These are phyloP conservation scores for Drosophila persimilis DNA, from an alignment of 1,140 invertebrate species.

Conservation along the genomic window DNA sequence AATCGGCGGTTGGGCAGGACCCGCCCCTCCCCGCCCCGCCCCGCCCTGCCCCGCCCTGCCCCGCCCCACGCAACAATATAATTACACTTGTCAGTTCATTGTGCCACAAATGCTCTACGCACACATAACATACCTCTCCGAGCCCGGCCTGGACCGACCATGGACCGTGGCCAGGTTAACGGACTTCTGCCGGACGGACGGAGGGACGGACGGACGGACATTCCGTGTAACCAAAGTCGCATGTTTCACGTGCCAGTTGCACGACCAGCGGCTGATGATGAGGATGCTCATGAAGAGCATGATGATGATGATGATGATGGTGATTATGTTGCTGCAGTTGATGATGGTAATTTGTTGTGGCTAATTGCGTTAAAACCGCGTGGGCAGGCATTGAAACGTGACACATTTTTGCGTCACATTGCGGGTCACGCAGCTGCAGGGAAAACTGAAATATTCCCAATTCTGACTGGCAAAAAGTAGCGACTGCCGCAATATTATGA, in stretches of 20 bases:
- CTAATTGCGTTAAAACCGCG: conserved; percentile 77
- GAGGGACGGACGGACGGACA: conserved; percentile 12
- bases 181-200: conserved; percentile 14
- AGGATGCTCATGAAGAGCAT: conserved; percentile 26
- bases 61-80: conserved; percentile 57
- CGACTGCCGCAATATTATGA: conserved; percentile 61
- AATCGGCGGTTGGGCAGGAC: conserved; percentile 70
- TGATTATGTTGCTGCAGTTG: conserved; percentile 38
- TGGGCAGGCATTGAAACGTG: conserved; percentile 68
- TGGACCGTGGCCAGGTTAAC: conserved; percentile 29
- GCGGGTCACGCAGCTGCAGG: conserved; percentile 25
- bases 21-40: conserved; percentile 16
- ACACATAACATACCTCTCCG: conserved; percentile 8
- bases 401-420: conserved; percentile 68
- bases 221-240: conserved; percentile 53
- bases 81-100: conserved; percentile 80
- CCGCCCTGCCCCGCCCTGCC: conserved; percentile 14
- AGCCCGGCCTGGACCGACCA: neutral
- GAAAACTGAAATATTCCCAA: conserved; percentile 44
- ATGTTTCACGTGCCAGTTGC: conserved; percentile 65
- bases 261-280: conserved; percentile 21
- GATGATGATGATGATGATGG: conserved; percentile 14
- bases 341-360: conserved; percentile 74
- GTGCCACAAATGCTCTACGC: conserved; percentile 64
- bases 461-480: conserved; percentile 28